phyloP scores from a whole-genome alignment of 2,113 vertebrate genomes.

The Gallinago media region DNA sequence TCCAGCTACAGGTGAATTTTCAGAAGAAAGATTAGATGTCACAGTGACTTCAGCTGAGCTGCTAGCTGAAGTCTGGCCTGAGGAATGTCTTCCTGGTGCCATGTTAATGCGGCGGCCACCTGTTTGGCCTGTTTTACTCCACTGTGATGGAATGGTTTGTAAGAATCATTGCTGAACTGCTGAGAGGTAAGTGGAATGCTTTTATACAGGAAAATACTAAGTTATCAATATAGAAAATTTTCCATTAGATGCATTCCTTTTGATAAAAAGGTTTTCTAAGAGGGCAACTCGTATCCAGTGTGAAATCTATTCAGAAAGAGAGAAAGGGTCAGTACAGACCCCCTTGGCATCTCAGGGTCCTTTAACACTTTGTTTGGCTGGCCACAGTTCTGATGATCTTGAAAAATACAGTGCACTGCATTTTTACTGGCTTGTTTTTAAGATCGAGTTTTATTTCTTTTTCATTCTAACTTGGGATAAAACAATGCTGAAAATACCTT shows the following conservation, averaged over 20 bases:
- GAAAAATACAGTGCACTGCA: neutral
- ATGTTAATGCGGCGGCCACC: neutral
- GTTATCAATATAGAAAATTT: neutral
- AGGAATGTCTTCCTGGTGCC: neutral
- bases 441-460: neutral
- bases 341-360: neutral
- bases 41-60: neutral
- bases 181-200: neutral
- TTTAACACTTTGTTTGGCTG: neutral
- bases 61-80: neutral
- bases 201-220: neutral
- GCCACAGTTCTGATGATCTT: neutral
- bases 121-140: neutral
- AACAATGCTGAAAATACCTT: neutral
- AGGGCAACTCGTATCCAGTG: neutral
- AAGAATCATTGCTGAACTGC: neutral
- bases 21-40: neutral
- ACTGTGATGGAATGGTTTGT: neutral
- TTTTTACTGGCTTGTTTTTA: neutral
- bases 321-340: neutral
- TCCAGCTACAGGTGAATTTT: neutral
- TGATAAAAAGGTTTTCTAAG: neutral
- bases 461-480: neutral
- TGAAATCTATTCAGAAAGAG: neutral
- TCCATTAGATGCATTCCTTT: neutral